Evolutionary conservation across 1,140 invertebrate species (phyloP), one percentile per base, ranked within the genome.

Genomic region (Diprion similis): DNA sequence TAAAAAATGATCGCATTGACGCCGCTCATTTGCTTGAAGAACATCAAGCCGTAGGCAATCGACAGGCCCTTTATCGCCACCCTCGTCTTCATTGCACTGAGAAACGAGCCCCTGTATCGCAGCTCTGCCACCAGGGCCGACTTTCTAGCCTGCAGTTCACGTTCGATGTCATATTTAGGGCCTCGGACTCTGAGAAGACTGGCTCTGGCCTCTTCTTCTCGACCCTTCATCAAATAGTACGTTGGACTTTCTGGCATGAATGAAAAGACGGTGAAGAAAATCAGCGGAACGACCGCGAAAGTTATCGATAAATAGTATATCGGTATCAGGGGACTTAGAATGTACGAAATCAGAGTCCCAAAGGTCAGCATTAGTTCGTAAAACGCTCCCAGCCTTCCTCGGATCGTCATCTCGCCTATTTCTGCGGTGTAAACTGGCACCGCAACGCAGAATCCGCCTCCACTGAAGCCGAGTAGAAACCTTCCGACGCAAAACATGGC

Each of bases 1-100:
- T 96, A 96, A 83, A 96, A 96, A 73, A 96, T 93, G 19, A 97
- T 93, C 0, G 93, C 94, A 78, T 97, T 97, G 19, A 97, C 94
- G 59, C 96, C 95, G 71, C 92, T 93, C 45, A 97, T 86, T 83
- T 97, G 96, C 81, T 97, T 95, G 83, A 97, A 94, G 70, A 95
- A 87, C 94, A 97, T 96, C 1, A 97, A 87, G 13, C 92, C 91
- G 75, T 95, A 90, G 66, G 91, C 92, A 47, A 97, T 94, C 8
- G 92, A 72, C 10, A 96, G 82, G 10, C 92, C 93, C 83, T 92
- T 95, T 37, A 89, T 84, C 0, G 91, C 91, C 13, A 91, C 89
- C 75, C 85, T 90, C 66, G 91, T 90, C 3, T 84, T 88, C 10
- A 95, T 89, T 1, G 91, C 89, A 11, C 89, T 82, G 4, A 79